Conservation (phyloP, 1,140 invertebrate genomes). For the Cherax destructor region DNA sequence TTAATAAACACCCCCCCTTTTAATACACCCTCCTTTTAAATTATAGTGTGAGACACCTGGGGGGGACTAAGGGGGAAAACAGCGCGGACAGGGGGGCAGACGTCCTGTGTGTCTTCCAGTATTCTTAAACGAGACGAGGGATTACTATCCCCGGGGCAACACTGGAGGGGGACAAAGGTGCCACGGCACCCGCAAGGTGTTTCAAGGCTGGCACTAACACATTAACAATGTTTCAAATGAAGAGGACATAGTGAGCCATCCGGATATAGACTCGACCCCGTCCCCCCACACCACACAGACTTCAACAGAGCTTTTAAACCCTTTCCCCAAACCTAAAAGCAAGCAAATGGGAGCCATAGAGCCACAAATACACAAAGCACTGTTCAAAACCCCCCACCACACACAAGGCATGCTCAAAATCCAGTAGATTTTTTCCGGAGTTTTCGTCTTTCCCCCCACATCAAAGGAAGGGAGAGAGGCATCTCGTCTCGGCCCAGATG, state of each 20-base stretch:
- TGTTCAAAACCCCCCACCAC: not conserved
- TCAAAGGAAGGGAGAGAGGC: slow-evolving; percentile 18
- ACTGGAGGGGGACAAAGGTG: slow-evolving; percentile 37
- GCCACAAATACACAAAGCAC: no score
- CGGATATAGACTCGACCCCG: no score
- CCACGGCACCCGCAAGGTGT: slow-evolving; percentile 5
- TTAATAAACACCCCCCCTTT: no score
- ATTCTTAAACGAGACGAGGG: slow-evolving; percentile 47
- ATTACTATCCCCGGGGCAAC: slow-evolving; percentile 20
- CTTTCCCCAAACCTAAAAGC: no score
- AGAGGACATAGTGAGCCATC: not conserved
- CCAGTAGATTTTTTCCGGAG: not conserved
- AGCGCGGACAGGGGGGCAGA: no score
- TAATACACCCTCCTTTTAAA: no score
- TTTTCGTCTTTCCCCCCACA: not conserved
- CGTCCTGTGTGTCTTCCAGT: slow-evolving; percentile 10
- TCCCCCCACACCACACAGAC: no score
- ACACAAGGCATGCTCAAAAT: slow-evolving; percentile 21
- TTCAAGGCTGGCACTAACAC: not conserved
- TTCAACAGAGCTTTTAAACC: no score
- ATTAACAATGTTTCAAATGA: slow-evolving; percentile 41
- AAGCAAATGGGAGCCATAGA: no score
- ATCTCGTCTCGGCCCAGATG: slow-evolving; percentile 53
- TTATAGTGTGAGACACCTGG: no score
- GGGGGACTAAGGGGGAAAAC: no score